These are phyloP conservation scores for Aptenodytes forsteri DNA, from an alignment of 2,113 vertebrate genomes.

Conservation along the genomic window DNA sequence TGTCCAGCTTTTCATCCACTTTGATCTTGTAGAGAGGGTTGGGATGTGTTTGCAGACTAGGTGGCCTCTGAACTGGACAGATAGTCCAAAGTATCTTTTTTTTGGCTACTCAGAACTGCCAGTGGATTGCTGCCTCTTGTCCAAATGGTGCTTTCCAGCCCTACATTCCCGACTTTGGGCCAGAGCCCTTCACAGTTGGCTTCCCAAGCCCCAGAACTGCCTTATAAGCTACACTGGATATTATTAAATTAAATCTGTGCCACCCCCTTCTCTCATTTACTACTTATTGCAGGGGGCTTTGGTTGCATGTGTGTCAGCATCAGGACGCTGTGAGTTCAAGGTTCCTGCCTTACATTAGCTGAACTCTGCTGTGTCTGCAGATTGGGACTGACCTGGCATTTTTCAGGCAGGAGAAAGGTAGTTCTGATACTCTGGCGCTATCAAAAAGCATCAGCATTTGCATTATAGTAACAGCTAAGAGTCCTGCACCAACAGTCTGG, in stretches of 20 bases:
- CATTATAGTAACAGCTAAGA: background rate
- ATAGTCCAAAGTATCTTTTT: background rate
- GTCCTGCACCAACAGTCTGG: background rate
- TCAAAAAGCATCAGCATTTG: background rate
- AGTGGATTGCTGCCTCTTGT: background rate
- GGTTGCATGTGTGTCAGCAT: background rate
- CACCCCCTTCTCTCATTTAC: background rate
- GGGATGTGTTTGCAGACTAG: background rate
- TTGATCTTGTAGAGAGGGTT: background rate
- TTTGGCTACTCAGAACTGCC: background rate
- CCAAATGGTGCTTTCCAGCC: background rate
- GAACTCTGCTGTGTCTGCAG: background rate
- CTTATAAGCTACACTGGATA: background rate
- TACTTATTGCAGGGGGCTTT: background rate
- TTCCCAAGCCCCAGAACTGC: background rate
- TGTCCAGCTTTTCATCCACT: too few species aligned
- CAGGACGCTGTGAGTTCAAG: background rate
- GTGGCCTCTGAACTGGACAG: background rate
- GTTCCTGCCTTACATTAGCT: fast-evolving
- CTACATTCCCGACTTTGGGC: background rate
- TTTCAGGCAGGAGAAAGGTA: background rate
- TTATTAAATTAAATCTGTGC: background rate
- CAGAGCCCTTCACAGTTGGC: background rate
- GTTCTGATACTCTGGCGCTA: background rate
- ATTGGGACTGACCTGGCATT: background rate